Evolutionary conservation across 64 coral and sea anemone species (phyloP).

Genomic region (Hydrozoanthus tunicans): DNA sequence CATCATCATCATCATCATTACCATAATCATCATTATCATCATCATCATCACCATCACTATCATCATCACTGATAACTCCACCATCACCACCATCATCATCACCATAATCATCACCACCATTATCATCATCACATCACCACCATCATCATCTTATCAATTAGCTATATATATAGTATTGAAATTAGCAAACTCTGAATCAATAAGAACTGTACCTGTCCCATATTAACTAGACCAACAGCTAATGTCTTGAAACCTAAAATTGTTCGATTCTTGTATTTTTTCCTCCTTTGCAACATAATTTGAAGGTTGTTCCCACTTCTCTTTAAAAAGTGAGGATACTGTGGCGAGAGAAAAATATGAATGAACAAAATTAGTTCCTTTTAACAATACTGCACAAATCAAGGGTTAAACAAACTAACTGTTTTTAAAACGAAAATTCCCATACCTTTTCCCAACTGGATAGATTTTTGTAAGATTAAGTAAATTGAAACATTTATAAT

Average conservation of each 20-base stretch:
- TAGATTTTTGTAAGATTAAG: too few relatives aligned
- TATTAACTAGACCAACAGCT: conserved; percentile 95
- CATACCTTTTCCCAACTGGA: too few relatives aligned
- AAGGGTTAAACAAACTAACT: not conserved
- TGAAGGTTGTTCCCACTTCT: conserved; percentile 95
- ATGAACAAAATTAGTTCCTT: not conserved
- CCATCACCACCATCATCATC: too few relatives aligned
- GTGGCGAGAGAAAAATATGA: conserved; percentile 5
- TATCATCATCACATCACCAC: too few relatives aligned
- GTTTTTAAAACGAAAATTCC: too few relatives aligned
- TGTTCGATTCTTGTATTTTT: conserved; percentile 95
- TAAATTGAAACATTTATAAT: too few relatives aligned
- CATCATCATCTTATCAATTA: too few relatives aligned
- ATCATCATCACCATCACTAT: too few relatives aligned
- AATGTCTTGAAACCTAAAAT: conserved; percentile 97
- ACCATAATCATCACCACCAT: too few relatives aligned
- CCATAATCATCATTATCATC: too few relatives aligned
- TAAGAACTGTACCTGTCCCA: conserved; percentile 75
- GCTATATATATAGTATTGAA: not conserved
- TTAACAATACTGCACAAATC: not conserved
- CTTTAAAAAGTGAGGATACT: conserved; percentile 99
- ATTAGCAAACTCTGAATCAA: not conserved
- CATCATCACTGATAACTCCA: too few relatives aligned
- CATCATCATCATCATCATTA: too few relatives aligned
- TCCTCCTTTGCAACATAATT: conserved; percentile 97